Percentiles rank a stretch among this genome's conserved stretches.
Conservation (phyloP, 2,113 vertebrate species). For the Climacteris rufus region DNA sequence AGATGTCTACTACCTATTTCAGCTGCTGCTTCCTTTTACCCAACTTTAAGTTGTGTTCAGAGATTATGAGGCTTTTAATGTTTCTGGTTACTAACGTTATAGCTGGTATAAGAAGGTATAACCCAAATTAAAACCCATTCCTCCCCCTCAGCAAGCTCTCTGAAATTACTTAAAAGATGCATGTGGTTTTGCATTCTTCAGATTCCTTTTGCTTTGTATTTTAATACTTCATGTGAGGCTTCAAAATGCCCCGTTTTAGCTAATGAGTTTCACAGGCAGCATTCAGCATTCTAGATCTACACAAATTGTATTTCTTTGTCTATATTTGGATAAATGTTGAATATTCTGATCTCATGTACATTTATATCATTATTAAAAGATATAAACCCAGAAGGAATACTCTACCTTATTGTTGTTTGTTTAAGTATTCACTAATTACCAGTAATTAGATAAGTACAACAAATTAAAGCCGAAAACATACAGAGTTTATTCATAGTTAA, state of each 20-base stretch:
- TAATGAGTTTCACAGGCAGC: not conserved
- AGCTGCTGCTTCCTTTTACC: not conserved
- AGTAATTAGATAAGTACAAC: conserved; percentile 18
- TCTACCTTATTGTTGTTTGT: not conserved
- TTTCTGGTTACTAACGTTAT: not conserved
- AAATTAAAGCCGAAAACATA: conserved; percentile 28
- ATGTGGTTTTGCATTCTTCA: not conserved
- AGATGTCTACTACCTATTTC: not conserved
- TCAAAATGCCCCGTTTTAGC: not conserved
- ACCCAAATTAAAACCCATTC: not conserved
- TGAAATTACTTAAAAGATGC: not conserved
- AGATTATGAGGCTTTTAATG: not conserved
- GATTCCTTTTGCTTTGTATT: not conserved
- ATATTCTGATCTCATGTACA: not conserved
- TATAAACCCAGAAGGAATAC: not conserved
- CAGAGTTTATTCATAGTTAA: not conserved
- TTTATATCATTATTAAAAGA: not conserved
- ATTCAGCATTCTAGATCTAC: not conserved
- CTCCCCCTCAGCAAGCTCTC: not conserved
- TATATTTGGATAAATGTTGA: not conserved
- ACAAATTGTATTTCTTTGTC: not conserved
- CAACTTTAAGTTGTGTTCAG: not conserved
- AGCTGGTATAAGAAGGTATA: not conserved
- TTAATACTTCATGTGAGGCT: not conserved
- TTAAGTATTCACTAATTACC: conserved; percentile 17